phyloP scores from a whole-genome alignment of 2,797 vertebrate species.

The Dipus sagitta region DNA sequence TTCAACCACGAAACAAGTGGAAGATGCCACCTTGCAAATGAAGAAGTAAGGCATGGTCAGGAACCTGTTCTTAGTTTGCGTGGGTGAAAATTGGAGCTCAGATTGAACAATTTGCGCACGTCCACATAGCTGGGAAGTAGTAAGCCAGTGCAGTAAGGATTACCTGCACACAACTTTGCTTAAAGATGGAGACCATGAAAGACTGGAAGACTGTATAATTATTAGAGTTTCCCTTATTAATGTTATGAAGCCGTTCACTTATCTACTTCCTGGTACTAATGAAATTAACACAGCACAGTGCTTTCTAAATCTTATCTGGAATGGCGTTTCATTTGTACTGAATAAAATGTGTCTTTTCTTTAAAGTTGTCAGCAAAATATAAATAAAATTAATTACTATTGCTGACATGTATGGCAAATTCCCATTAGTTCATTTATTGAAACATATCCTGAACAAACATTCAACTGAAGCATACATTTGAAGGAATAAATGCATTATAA shows the following conservation, averaged over 20 bases:
- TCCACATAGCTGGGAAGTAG: not conserved
- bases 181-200: not conserved
- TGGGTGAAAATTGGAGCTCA: not conserved
- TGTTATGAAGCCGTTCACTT: not conserved
- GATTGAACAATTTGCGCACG: not conserved
- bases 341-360: slow-evolving; percentile 5
- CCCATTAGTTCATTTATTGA: slow-evolving; percentile 33
- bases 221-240: not conserved
- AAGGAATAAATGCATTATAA: slow-evolving; percentile 23
- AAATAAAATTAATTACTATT: not conserved
- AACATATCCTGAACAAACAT: slow-evolving; percentile 45
- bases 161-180: not conserved
- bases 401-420: slow-evolving; percentile 15
- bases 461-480: slow-evolving; percentile 46
- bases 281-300: not conserved
- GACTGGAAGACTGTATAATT: not conserved
- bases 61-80: not conserved
- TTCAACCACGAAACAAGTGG: not conserved
- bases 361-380: not conserved
- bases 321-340: not conserved
- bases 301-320: not conserved
- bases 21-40: not conserved
- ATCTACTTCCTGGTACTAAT: not conserved
- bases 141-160: not conserved
- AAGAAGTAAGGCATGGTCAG: not conserved